phyloP scores from a whole-genome alignment of 2,113 vertebrate genomes.

The Elephantulus edwardii region DNA sequence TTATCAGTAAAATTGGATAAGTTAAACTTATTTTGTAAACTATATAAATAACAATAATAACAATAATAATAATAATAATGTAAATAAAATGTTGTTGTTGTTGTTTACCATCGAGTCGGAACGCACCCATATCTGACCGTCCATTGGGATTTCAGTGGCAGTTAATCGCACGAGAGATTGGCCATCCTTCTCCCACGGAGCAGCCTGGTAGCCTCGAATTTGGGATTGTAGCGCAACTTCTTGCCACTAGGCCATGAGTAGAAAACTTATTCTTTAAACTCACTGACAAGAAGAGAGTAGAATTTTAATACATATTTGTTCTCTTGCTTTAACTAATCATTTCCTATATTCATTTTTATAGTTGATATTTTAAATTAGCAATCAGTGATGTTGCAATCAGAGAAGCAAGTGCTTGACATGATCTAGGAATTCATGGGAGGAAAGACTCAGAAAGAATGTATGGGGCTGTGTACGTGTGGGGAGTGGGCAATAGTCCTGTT shows the following conservation, averaged over 20 bases:
- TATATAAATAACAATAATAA: neutral
- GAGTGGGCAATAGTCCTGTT: neutral
- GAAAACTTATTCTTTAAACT: neutral
- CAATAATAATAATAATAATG: no score
- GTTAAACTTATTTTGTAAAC: neutral
- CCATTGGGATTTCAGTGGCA: no score
- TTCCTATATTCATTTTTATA: neutral
- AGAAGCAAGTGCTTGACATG: neutral
- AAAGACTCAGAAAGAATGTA: neutral
- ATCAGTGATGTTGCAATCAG: neutral
- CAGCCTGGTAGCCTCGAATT: no score
- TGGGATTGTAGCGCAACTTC: no score
- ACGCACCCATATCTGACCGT: no score
- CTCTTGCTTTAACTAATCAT: neutral
- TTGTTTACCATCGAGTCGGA: no score
- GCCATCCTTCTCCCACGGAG: no score
- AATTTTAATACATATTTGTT: neutral
- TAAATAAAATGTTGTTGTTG: no score
- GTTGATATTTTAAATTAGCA: neutral
- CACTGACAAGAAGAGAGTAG: neutral
- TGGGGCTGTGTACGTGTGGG: constrained; percentile 2
- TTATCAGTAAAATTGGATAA: neutral
- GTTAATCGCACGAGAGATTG: no score
- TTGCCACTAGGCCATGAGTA: no score
- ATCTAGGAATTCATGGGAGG: neutral